phyloP scores from a whole-genome alignment of 2,113 vertebrate genomes.

The Heterotilapia buettikoferi region DNA sequence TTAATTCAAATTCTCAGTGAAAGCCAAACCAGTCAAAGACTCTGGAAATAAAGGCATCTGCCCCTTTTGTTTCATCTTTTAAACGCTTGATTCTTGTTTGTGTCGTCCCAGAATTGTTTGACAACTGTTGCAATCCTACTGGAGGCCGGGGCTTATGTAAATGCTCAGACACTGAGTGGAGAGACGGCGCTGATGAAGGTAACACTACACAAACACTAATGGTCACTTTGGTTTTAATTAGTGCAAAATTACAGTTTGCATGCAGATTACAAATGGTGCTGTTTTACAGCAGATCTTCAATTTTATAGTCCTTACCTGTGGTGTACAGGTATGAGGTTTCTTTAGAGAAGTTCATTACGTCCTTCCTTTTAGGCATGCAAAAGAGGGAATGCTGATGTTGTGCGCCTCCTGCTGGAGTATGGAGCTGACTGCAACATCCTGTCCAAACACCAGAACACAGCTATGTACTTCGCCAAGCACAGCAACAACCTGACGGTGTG shows the following conservation, averaged over 20 bases:
- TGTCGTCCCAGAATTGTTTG: constrained; percentile 80
- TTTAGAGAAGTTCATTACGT: not conserved
- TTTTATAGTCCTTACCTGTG: not conserved
- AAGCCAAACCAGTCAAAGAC: not conserved
- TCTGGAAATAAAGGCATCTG: not conserved
- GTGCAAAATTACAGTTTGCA: not conserved
- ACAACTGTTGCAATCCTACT: constrained; percentile 92
- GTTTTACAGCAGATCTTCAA: not conserved
- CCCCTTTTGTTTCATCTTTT: not conserved
- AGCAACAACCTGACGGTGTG: constrained; percentile 84
- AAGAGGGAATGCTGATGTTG: constrained; percentile 89
- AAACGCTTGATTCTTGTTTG: not conserved
- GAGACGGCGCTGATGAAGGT: constrained; percentile 98
- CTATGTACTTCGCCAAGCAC: constrained; percentile 87
- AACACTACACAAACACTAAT: not conserved
- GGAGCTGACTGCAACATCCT: constrained; percentile 92
- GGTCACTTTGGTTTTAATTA: not conserved
- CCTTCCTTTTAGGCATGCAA: constrained; percentile 82
- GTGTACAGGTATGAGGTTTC: not conserved
- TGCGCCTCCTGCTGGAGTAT: constrained; percentile 89
- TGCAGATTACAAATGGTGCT: not conserved
- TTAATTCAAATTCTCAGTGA: not conserved
- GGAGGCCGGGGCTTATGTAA: constrained; percentile 90
- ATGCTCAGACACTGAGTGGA: constrained; percentile 83
- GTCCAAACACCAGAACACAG: constrained; percentile 89